Base-by-base conservation (phyloP, 35 echinoderm and acorn worm species). In the Ophiothrix spiculata region DNA sequence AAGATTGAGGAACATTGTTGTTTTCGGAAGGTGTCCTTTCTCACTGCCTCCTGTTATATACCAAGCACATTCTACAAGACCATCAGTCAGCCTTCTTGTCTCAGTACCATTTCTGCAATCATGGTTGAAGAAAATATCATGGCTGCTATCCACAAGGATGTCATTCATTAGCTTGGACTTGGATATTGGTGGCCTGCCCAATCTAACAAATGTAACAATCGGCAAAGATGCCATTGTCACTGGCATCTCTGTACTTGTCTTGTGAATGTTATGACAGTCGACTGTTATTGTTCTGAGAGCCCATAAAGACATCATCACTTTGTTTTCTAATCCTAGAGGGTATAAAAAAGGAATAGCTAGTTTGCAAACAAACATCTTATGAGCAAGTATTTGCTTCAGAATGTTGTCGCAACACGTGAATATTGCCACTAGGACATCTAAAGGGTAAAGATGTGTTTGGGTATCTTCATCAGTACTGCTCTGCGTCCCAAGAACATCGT, bases 141-240 rank as follows among this genome's bases (percentile, higher is more conserved):
- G 79, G 25, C 79, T 81, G 25, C 23, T 39, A 40, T 81, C 79
- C 15, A 1, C 42, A 42, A 81, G 36, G 4, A 81, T 42, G 42
- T 81, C 79, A 42, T 81, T 81, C 38, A 81, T 81, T 39, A 81
- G 79, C 32, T 42, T 81, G 4, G 79, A 81, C 79, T 81, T 81
- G 79, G 79, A 81, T 23, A 81, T 35, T 35, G 36, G 12, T 54
- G 79, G 79, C 39, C 79, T 81, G 31, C 79, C 79, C 79, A 81
- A 54, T 81, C 79, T 81, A 3, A 81, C 10, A 40, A 81, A 81
- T 17, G 79, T 81, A 6, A 81, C 79, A 6, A 81, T 1, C 40
- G 79, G 79, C 6, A 81, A 40, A 42, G 36, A 4, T 17, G 4
- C 42, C 29, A 40, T 39, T 81, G 79, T 81, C 36, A 81, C 79